A percentile compares a stretch with the other conserved stretches of the same genome.
Evolutionary conservation across 2,888 invertebrate species (phyloP).

Genomic region (Drosophila diplacantha): DNA sequence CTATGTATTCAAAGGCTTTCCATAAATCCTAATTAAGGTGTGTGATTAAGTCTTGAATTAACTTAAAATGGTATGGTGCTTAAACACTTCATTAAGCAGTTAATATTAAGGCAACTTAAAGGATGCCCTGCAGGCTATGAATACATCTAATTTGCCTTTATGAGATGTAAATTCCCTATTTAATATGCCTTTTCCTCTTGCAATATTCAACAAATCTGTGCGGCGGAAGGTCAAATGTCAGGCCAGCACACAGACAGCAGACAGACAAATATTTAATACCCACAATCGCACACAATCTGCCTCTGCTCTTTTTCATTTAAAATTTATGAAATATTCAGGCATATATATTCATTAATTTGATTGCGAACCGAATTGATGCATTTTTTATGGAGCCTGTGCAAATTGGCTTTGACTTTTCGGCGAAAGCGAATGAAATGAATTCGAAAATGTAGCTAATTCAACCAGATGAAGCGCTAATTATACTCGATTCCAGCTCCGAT

Average conservation of each 20-base stretch:
- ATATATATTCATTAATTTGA: slow-evolving; percentile 47
- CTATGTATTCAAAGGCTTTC: background rate
- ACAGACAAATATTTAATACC: slow-evolving; percentile 31
- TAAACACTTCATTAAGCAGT: background rate
- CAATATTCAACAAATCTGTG: slow-evolving; percentile 48
- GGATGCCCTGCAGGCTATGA: background rate
- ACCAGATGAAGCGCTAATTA: slow-evolving; percentile 26
- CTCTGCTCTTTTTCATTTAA: slow-evolving; percentile 5
- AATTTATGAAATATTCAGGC: slow-evolving; percentile 34
- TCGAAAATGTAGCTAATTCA: slow-evolving; percentile 32
- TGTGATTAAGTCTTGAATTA: background rate
- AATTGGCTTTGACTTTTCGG: slow-evolving; percentile 24
- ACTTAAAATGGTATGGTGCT: background rate
- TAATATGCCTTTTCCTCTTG: slow-evolving; percentile 37
- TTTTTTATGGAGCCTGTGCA: slow-evolving; percentile 24
- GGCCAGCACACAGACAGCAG: slow-evolving; percentile 31
- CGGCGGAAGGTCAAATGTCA: slow-evolving; percentile 57
- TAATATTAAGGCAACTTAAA: background rate
- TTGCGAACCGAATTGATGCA: slow-evolving; percentile 28
- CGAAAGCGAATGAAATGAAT: slow-evolving; percentile 22
- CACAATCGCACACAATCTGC: slow-evolving; percentile 31
- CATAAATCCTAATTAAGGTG: background rate
- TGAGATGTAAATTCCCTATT: slow-evolving; percentile 3
- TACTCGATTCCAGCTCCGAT: background rate
- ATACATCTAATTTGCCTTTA: background rate